A percentile compares a stretch with the other conserved stretches of the same genome.
Conservation (phyloP, 2,797 vertebrate species). For the Iguana delicatissima region DNA sequence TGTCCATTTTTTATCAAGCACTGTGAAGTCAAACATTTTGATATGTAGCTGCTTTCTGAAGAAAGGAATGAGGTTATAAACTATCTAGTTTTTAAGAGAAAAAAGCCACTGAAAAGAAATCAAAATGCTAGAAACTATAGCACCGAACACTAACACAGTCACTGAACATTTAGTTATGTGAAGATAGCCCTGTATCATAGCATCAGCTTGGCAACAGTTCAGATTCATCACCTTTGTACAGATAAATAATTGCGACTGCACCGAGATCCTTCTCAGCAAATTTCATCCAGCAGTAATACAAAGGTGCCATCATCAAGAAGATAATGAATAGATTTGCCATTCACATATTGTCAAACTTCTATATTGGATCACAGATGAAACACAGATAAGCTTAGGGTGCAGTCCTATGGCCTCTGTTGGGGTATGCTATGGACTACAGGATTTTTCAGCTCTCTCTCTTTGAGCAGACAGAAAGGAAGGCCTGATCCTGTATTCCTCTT, state of each 20-base stretch:
- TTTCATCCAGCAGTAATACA: fast-evolving
- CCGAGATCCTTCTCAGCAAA: not conserved
- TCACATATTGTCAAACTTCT: not conserved
- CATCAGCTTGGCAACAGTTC: not conserved
- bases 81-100: not conserved
- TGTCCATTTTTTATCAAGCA: constrained; percentile 91
- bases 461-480: not conserved
- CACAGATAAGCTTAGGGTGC: not conserved
- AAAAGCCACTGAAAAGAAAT: not conserved
- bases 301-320: not conserved
- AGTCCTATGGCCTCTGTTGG: not conserved
- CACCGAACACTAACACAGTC: not conserved
- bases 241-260: not conserved
- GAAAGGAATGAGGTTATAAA: not conserved
- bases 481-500: not conserved
- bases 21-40: constrained; percentile 76
- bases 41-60: not conserved
- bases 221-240: not conserved
- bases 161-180: not conserved
- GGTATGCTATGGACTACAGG: not conserved
- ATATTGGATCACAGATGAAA: not conserved
- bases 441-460: not conserved
- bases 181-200: not conserved
- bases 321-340: not conserved
- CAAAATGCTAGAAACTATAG: fast-evolving